phyloP scores from a whole-genome alignment of 1,140 invertebrate species.

The Drosophila pallidifrons region DNA sequence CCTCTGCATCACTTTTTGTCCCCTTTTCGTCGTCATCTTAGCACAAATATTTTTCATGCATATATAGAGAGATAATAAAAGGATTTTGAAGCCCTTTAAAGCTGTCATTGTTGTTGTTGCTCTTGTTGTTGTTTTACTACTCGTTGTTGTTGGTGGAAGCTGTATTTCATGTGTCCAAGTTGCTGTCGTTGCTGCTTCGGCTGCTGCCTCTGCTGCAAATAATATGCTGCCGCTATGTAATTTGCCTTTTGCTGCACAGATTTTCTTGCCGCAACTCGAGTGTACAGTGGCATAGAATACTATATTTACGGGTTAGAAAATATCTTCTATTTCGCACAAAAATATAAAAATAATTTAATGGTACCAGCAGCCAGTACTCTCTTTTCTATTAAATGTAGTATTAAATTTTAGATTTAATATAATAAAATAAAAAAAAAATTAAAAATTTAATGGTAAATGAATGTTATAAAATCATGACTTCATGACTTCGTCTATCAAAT shows the following conservation, averaged over 20 bases:
- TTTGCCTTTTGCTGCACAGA: conserved; percentile 69
- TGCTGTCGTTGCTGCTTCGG: conserved; percentile 18
- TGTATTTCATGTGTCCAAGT: conserved; percentile 57
- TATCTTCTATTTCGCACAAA: neutral
- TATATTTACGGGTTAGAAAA: neutral
- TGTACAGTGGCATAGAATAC: conserved; percentile 18
- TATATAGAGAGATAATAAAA: conserved; percentile 58
- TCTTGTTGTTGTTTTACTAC: conserved; percentile 14
- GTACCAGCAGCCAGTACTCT: too few relatives aligned
- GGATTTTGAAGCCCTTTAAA: conserved; percentile 53
- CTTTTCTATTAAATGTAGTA: too few relatives aligned
- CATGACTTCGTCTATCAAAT: too few relatives aligned
- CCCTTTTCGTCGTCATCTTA: neutral
- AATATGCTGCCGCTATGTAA: conserved; percentile 65
- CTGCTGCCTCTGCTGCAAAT: conserved; percentile 61
- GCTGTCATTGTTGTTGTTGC: conserved; percentile 8
- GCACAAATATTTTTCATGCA: conserved; percentile 38
- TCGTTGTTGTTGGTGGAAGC: conserved; percentile 30
- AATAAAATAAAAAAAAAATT: too few relatives aligned
- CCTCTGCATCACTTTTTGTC: neutral
- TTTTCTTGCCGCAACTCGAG: conserved; percentile 34
- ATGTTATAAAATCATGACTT: too few relatives aligned
- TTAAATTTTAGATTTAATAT: too few relatives aligned
- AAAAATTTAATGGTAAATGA: too few relatives aligned
- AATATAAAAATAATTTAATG: neutral